These are phyloP conservation scores for Saguinus imperator DNA, from an alignment of 2,113 vertebrate species.

Conservation along the genomic window DNA sequence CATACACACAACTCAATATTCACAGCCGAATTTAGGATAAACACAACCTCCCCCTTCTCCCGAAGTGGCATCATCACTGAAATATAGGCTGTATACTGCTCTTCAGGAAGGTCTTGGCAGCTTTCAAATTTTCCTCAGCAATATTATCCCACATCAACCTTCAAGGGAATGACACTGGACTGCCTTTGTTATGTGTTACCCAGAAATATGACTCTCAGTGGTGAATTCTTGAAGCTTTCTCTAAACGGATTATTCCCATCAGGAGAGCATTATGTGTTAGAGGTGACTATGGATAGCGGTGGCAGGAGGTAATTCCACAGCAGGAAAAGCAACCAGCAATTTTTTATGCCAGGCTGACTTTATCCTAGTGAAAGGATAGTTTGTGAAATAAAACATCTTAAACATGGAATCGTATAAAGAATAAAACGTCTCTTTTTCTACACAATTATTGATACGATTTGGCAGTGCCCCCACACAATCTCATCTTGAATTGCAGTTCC, in stretches of 20 bases:
- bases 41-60: not conserved
- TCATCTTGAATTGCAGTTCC: too few species aligned
- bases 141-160: not conserved
- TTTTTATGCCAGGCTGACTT: not conserved
- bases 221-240: constrained; percentile 40
- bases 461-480: too few species aligned
- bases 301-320: constrained; percentile 48
- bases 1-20: not conserved
- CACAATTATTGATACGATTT: not conserved
- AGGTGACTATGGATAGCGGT: constrained; percentile 29
- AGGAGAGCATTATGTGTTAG: constrained; percentile 32
- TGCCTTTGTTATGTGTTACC: constrained; percentile 48
- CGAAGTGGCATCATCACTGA: not conserved
- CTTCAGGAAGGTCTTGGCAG: constrained; percentile 41
- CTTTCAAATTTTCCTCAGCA: constrained; percentile 33
- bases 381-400: not conserved
- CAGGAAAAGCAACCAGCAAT: not conserved
- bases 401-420: not conserved
- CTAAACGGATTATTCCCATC: constrained; percentile 29
- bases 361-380: not conserved
- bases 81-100: not conserved
- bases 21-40: not conserved
- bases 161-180: constrained; percentile 45
- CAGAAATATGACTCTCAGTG: constrained; percentile 46
- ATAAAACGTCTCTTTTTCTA: not conserved